Evolutionary conservation across 2,797 vertebrate species (phyloP).

Genomic region (Anableps anableps): DNA sequence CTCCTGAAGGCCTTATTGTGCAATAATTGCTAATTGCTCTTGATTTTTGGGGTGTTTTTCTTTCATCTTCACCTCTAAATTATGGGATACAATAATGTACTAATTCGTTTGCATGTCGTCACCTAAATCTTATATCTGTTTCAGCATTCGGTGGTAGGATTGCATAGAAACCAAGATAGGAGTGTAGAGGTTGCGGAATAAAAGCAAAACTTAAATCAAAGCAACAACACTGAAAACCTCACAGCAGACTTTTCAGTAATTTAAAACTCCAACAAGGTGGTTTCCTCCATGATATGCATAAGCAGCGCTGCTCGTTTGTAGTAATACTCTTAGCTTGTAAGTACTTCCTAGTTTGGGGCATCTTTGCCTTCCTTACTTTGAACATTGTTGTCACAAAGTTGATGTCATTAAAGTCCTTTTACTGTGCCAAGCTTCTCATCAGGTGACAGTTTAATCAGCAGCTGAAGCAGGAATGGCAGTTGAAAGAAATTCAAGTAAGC

Average conservation of each 20-base stretch:
- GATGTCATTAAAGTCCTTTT: conserved; percentile 15
- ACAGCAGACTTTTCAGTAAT: conserved; percentile 21
- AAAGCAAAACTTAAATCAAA: conserved; percentile 7
- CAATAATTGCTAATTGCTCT: neutral
- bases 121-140: neutral
- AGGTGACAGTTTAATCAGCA: conserved; percentile 15
- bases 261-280: conserved; percentile 21
- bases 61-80: neutral
- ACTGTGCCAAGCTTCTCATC: conserved; percentile 17
- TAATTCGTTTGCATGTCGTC: conserved; percentile 6
- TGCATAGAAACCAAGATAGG: neutral
- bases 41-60: neutral
- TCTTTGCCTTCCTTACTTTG: conserved; percentile 54
- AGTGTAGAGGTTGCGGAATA: neutral
- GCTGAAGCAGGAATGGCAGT: neutral
- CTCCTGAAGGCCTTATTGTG: neutral
- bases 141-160: neutral
- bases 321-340: conserved; percentile 44
- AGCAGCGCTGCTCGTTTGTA: conserved; percentile 60
- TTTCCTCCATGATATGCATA: conserved; percentile 48
- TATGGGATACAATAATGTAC: conserved; percentile 1
- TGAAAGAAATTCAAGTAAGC: neutral
- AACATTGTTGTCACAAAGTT: conserved; percentile 58
- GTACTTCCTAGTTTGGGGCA: conserved; percentile 52
- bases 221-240: neutral